Conservation (phyloP, 92 coral and sea anemone species). For the Anthopleura xanthogrammica region DNA sequence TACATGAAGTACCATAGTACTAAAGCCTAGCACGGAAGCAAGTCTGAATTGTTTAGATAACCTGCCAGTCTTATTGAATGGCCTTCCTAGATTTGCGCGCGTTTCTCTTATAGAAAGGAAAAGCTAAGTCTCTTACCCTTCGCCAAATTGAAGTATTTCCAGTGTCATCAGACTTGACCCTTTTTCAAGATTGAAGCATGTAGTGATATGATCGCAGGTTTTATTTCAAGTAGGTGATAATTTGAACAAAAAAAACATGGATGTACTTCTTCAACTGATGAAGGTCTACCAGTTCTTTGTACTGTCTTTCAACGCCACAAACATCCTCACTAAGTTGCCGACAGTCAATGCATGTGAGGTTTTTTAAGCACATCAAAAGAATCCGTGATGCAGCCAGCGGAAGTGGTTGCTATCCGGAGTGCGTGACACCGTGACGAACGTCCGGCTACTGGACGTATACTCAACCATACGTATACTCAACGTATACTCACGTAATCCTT, state of each 20-base stretch:
- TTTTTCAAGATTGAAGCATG: background rate
- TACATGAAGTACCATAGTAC: no score
- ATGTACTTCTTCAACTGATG: background rate
- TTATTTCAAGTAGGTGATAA: constrained; percentile 27
- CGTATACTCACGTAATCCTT: background rate
- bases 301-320: constrained; percentile 12
- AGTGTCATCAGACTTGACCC: background rate
- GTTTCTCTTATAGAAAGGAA: no score
- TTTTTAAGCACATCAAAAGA: background rate
- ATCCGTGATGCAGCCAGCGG: background rate
- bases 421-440: background rate
- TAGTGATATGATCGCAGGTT: background rate
- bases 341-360: background rate
- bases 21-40: no score
- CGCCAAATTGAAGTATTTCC: background rate
- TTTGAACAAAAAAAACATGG: constrained; percentile 10
- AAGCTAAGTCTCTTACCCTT: background rate
- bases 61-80: no score
- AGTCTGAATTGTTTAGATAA: no score
- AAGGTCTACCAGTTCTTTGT: background rate
- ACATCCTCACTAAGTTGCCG: background rate
- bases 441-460: background rate
- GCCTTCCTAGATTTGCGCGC: background rate
- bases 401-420: background rate
- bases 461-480: background rate